These are phyloP conservation scores for Sminthurides bifidus DNA, from an alignment of 1,140 invertebrate species.

Conservation along the genomic window DNA sequence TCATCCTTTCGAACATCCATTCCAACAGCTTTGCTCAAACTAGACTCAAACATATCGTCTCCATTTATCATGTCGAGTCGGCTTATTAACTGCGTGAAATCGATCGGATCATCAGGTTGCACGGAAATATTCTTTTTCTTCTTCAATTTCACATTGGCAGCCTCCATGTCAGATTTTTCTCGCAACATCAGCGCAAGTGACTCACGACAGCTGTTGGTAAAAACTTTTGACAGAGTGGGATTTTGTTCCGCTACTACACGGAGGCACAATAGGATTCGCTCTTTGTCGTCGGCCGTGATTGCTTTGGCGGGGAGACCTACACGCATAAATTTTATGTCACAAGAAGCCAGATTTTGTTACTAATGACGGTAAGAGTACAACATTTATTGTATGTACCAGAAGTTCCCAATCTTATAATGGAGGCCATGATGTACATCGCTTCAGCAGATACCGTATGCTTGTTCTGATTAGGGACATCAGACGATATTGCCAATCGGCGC, in stretches of 20 bases:
- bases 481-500: constrained; percentile 66
- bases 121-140: constrained; percentile 56
- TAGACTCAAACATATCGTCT: constrained; percentile 90
- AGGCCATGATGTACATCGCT: constrained; percentile 76
- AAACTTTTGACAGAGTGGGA: constrained; percentile 46
- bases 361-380: constrained; percentile 1
- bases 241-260: constrained; percentile 60
- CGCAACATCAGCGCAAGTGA: constrained; percentile 75
- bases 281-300: constrained; percentile 90
- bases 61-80: constrained; percentile 57
- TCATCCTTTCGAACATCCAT: constrained; percentile 37
- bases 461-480: constrained; percentile 37
- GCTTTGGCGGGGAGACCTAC: constrained; percentile 42
- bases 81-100: constrained; percentile 68
- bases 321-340: constrained; percentile 11
- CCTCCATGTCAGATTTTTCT: constrained; percentile 66
- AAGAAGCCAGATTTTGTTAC: not conserved
- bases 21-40: constrained; percentile 71
- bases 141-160: constrained; percentile 41
- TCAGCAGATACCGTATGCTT: constrained; percentile 63
- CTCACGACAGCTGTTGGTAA: constrained; percentile 60
- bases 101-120: constrained; percentile 76
- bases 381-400: constrained; percentile 40
- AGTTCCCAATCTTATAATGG: constrained; percentile 72
- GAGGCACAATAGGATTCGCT: constrained; percentile 75